Evolutionary conservation across 2,888 invertebrate genomes (phyloP), one percentile per base, ranked within the genome.

Genomic region (Bugula neritina): DNA sequence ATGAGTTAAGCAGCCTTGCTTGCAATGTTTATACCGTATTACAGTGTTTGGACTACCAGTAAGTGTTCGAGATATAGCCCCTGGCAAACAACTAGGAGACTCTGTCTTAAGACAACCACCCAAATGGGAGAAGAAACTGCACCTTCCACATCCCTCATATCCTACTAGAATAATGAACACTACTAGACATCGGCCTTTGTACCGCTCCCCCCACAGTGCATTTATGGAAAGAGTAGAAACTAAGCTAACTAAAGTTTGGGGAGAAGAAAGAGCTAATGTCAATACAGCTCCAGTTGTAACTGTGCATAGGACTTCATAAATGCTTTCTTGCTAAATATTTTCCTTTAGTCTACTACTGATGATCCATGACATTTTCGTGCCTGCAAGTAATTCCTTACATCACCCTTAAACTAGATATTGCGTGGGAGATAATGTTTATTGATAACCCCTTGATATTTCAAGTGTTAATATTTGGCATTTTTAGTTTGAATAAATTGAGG

Each of bases 151-250:
- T 54, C 78, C 76, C 13, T 73, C 72, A 1, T 83, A 76, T 76
- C 83, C 82, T 3, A 78, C 77, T 17, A 79, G 78, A 73, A 76
- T 76, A 54, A 79, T 76, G 54, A 78, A 77, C 5, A 81, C 76
- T 72, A 80, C 81, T 58, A 75, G 83, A 5, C 77, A 78, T 74
- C 78, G 82, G 1, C 76, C 78, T 52, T 76, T 77, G 27, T 77
- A 80, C 71, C 76, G 83, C 5, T 78, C 78, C 29, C 79, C 81
- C 0, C 78, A 79, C 74, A 81, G 80, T 69, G 82, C 82, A 21
- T 80, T 82, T 72, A 78, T 83, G 80, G 81, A 81, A 69, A 73
- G 80, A 34, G 79, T 81, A 25, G 79, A 81, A 35, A 71, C 73
- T 5, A 76, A 76, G 1, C 74, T 82, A 34, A 74, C 76, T 1